Conservation (phyloP, 2,888 invertebrate species). For the Papilio gigon region DNA sequence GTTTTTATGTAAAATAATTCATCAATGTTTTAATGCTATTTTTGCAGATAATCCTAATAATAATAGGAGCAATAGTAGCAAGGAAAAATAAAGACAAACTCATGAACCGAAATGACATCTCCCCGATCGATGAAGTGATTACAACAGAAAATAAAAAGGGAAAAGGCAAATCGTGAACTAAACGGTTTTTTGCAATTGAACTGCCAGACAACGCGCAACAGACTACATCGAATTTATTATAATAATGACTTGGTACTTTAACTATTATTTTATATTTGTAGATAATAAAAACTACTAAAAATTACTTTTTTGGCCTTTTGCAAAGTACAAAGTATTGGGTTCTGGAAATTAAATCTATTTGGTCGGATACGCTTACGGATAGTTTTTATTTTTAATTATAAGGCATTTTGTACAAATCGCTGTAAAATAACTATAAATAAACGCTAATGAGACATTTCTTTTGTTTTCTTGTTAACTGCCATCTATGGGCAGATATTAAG, state of each 20-base stretch:
- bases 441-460: slow-evolving; percentile 45
- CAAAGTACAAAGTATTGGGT: neutral
- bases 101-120: slow-evolving; percentile 4
- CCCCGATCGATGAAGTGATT: slow-evolving; percentile 4
- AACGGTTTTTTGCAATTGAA: neutral
- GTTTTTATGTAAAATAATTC: neutral
- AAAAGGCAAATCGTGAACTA: slow-evolving; percentile 14
- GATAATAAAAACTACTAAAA: neutral
- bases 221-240: slow-evolving; percentile 32
- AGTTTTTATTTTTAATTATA: slow-evolving; percentile 41
- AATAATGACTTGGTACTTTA: slow-evolving; percentile 1
- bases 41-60: slow-evolving; percentile 31
- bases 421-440: slow-evolving; percentile 43
- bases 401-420: slow-evolving; percentile 50
- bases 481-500: slow-evolving; percentile 40
- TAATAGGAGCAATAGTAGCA: slow-evolving; percentile 37
- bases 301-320: neutral
- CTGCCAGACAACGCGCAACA: neutral
- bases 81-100: slow-evolving; percentile 35
- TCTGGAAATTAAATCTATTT: neutral
- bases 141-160: slow-evolving; percentile 23
- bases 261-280: neutral
- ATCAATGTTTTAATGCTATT: slow-evolving; percentile 2
- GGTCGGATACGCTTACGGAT: slow-evolving; percentile 12
- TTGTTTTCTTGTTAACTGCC: slow-evolving; percentile 33